Evolutionary conservation across 2,113 vertebrate genomes (phyloP).

Genomic region (Ursus arctos): DNA sequence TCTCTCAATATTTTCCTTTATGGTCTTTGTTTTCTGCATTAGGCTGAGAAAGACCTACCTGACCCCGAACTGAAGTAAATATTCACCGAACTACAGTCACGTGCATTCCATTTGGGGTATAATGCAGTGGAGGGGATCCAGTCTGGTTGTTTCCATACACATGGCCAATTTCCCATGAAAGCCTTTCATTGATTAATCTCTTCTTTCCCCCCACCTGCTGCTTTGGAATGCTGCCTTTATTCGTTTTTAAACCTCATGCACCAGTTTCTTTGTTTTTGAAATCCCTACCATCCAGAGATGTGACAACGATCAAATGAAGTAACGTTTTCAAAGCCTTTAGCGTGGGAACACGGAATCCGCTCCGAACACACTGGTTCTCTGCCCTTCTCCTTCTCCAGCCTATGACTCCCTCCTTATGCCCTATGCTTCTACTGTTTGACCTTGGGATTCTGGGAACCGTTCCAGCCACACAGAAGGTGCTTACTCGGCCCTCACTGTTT

Average conservation of each 20-base stretch:
- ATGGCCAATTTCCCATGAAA: neutral
- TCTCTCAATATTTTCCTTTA: slow-evolving; percentile 1
- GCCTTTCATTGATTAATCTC: neutral
- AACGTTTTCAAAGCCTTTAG: neutral
- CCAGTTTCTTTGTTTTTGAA: neutral
- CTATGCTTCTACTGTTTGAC: neutral
- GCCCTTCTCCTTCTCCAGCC: neutral
- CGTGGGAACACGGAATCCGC: neutral
- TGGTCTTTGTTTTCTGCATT: neutral
- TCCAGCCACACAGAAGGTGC: slow-evolving; percentile 32
- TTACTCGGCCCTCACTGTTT: neutral
- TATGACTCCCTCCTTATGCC: neutral
- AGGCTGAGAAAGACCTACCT: neutral
- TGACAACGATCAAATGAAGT: neutral
- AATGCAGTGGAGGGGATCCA: neutral
- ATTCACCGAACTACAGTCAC: neutral
- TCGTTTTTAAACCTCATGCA: neutral
- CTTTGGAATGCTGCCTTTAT: slow-evolving; percentile 1
- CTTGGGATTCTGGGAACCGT: neutral
- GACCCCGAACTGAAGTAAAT: neutral
- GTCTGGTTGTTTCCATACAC: neutral
- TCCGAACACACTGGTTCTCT: neutral
- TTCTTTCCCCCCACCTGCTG: neutral
- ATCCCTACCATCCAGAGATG: neutral
- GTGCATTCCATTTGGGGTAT: neutral